phyloP scores from a whole-genome alignment of 30 jellyfish, hydroid and myxozoan species.

The Aurelia aurita region DNA sequence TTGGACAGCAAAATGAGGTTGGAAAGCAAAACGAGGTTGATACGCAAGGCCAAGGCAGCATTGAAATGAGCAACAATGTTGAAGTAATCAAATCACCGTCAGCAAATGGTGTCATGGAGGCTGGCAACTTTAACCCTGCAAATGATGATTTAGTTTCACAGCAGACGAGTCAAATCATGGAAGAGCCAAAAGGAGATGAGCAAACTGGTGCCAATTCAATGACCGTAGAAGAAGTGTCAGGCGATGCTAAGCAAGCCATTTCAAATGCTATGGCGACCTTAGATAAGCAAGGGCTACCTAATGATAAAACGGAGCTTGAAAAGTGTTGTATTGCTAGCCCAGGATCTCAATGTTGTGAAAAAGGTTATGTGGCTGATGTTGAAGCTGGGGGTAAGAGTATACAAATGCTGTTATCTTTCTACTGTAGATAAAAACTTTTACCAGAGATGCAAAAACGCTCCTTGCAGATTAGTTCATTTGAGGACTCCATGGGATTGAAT shows the following conservation, averaged over 20 bases:
- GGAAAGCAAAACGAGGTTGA: slow-evolving; percentile 17
- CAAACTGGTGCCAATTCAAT: slow-evolving; percentile 34
- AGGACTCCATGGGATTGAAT: no score
- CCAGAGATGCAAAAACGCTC: no score
- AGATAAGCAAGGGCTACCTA: slow-evolving; percentile 35
- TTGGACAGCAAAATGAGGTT: background rate
- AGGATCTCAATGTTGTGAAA: slow-evolving; percentile 40
- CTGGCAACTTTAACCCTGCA: slow-evolving; percentile 24
- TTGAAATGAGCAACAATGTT: slow-evolving; percentile 55
- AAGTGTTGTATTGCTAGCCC: slow-evolving; percentile 46
- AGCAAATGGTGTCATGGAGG: slow-evolving; percentile 26
- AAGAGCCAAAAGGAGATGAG: slow-evolving; percentile 63
- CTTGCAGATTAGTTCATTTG: no score
- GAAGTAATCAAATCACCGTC: slow-evolving; percentile 50
- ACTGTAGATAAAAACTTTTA: no score
- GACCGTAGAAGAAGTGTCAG: slow-evolving; percentile 60
- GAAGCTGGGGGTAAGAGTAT: no score
- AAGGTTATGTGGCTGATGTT: background rate
- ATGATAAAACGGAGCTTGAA: slow-evolving; percentile 28
- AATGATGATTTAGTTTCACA: slow-evolving; percentile 31
- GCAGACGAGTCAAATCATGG: slow-evolving; percentile 33
- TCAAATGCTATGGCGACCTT: slow-evolving; percentile 51
- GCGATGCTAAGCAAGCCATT: slow-evolving; percentile 67
- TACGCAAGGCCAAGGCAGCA: slow-evolving; percentile 71
- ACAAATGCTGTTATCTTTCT: no score